Percentiles rank a stretch among this genome's conserved stretches.
These are phyloP conservation scores for Nothobranchius kuhntae DNA, from an alignment of 2,113 vertebrate genomes.

Conservation along the genomic window DNA sequence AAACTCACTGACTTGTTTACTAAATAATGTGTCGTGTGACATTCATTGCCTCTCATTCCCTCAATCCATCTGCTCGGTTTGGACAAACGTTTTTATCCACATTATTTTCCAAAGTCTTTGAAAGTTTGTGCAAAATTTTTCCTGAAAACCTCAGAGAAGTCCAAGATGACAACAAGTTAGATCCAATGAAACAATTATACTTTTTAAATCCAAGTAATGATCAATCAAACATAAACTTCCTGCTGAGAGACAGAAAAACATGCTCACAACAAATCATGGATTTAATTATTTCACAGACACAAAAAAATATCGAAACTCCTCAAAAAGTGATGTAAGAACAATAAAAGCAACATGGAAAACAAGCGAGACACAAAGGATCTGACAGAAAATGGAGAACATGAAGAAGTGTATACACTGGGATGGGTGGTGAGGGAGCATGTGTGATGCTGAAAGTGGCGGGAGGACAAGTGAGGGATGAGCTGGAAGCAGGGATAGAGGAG, in stretches of 20 bases:
- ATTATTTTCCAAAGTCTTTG: background rate
- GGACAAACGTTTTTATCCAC: conserved; percentile 11
- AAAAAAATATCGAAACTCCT: too few relatives aligned
- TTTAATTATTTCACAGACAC: too few relatives aligned
- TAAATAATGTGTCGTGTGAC: conserved; percentile 65
- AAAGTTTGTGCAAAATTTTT: background rate
- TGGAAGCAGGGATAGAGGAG: background rate
- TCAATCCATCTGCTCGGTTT: conserved; percentile 21
- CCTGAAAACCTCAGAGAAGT: background rate
- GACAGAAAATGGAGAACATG: background rate
- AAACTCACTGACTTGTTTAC: conserved; percentile 77
- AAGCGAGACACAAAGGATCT: background rate
- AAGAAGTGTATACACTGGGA: background rate
- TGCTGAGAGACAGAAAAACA: too few relatives aligned
- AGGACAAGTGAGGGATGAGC: background rate
- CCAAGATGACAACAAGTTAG: background rate
- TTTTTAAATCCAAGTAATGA: background rate
- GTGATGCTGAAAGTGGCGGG: background rate
- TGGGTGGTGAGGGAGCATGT: too few relatives aligned
- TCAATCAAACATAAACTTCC: too few relatives aligned
- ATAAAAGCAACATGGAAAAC: background rate
- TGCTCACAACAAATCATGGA: too few relatives aligned
- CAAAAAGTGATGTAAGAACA: background rate
- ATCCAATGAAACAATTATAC: background rate
- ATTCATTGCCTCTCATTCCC: conserved; percentile 42